Evolutionary conservation across 2,888 invertebrate species (phyloP), one percentile per base, ranked within the genome.

Genomic region (Argynnis bischoffii): DNA sequence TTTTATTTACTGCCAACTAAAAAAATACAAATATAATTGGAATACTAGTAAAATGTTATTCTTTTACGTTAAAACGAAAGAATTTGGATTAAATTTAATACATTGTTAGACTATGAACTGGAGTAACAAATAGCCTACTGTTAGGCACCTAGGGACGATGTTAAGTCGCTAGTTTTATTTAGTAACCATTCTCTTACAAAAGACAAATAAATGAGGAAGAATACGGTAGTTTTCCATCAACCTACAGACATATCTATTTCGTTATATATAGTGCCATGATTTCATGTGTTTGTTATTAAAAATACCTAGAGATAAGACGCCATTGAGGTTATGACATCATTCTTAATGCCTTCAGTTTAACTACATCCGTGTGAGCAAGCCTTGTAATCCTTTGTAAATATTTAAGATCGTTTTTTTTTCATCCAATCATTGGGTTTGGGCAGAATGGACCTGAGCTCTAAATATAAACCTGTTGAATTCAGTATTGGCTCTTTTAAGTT

Each of bases 341-440:
- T 63, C 60, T 35, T 55, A 69, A 69, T 66, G 51, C 67, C 69
- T 60, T 54, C 68, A 63, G 64, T 66, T 63, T 64, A 64, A 72
- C 66, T 77, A 79, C 76, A 78, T 80, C 79, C 81, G 78, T 78
- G 78, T 74, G 75, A 75, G 71, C 74, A 70, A 76, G 70, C 64
- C 65, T 66, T 64, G 64, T 59, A 66, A 67, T 67, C 69, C 68
- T 69, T 57, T 50, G 61, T 63, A 66, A 63, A 66, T 61, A 61
- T 70, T 69, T 69, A 69, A 57, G 35, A 35, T 35, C 16, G 11
- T 31, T 53, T 46, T 56, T n/a, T 31, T 51, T 50, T 51, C 35
- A 60, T n/a, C 11, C 18, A 47, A 57, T 55, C 35, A 55, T 35
- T 31, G 13, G 55, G 35, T 5, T 48, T 26, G 48, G 47, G 47